Base-by-base conservation (phyloP, 2,888 invertebrate genomes). In the Xestia c-nigrum region DNA sequence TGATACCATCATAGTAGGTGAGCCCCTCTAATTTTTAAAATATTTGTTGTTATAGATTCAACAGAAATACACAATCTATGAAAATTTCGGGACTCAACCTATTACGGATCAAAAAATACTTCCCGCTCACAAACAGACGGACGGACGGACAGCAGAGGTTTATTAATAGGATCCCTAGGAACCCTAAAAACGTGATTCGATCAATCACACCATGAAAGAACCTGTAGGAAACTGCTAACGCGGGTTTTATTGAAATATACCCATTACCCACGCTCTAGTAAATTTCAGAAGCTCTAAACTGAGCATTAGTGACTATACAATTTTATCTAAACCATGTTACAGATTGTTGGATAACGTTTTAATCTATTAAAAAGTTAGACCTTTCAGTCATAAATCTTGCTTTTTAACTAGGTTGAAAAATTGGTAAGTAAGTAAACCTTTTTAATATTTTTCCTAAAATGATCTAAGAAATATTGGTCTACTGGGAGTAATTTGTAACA, bases 191-290 rank as follows among this genome's bases (percentile, higher is more conserved):
- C 12, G 19, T 16, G 63, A 57, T 67, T 59, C 52, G 55, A 81
- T 81, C 57, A 82, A 82, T 82, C 74, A 83, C 19, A 55, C 24
- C 43, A 78, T 74, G 19, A 69, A 72, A 61, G 43, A 78, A 78
- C 24, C 47, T 47, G 19, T 5, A 71, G 7, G 24, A 73, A 66
- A 65, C 65, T 55, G 59, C 52, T 72, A 65, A 55, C 21, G 43
- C 14, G 19, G 65, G n/a, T 46, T 69, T 57, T 47, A 43, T 2
- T 64, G 16, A 47, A 76, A 67, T 64, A 40, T 21, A 77, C 31
- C 47, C 31, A 76, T 24, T 21, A 77, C 31, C 47, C 31, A 76
- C 38, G 65, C 65, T 59, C 66, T 59, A 65, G 16, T 52, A 43
- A 61, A 50, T 65, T 80, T 69, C 38, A 70, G 7, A 50, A 76